A percentile compares a stretch with the other conserved stretches of the same genome.
phyloP scores from a whole-genome alignment of 2,888 invertebrate genomes.

The Orthosia gracilis region DNA sequence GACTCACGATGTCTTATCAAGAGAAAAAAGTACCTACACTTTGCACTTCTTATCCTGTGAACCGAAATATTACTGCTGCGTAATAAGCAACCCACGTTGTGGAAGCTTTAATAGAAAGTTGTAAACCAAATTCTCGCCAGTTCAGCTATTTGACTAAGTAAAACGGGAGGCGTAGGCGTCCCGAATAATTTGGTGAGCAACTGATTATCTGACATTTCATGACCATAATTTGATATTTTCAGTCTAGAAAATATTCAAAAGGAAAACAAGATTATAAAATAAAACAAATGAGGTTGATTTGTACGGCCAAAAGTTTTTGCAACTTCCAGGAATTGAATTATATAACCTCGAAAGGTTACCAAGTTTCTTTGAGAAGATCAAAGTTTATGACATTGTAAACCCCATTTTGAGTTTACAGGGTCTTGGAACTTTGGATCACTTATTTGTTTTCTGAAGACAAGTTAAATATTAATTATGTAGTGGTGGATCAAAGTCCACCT shows the following conservation, averaged over 20 bases:
- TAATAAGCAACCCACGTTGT: background rate
- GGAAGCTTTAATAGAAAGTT: background rate
- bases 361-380: slow-evolving; percentile 20
- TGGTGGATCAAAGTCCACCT: too few species aligned
- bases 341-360: slow-evolving; percentile 35
- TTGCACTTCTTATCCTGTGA: background rate
- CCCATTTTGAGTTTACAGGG: slow-evolving; percentile 19
- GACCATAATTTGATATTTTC: slow-evolving; percentile 37
- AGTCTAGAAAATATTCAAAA: slow-evolving; percentile 30
- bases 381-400: slow-evolving; percentile 24
- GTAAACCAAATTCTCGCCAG: slow-evolving; percentile 4
- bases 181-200: slow-evolving; percentile 22
- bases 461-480: background rate
- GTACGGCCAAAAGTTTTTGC: slow-evolving; percentile 30
- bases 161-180: slow-evolving; percentile 8
- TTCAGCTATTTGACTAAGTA: background rate
- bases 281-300: slow-evolving; percentile 39
- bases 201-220: slow-evolving; percentile 41
- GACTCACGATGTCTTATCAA: background rate
- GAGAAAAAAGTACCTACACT: too few species aligned
- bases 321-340: slow-evolving; percentile 39
- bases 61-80: background rate
- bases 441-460: slow-evolving; percentile 13
- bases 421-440: background rate
- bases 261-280: slow-evolving; percentile 28